Percentiles rank a stretch among this genome's conserved stretches.
phyloP scores from a whole-genome alignment of 1,140 invertebrate species.

The Drosophila melanogaster region Release_6_plus_ISO1_MT NC_004354.4:18636001-18636500 shows the following conservation, averaged over 20 bases:
- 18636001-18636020: conserved; percentile 39
- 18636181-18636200: conserved; percentile 69
- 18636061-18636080: conserved; percentile 11
- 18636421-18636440: not conserved
- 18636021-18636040: not conserved
- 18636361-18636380: not conserved
- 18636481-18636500: conserved; percentile 15
- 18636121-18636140: conserved; percentile 3
- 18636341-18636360: not conserved
- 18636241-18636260: conserved; percentile 12
- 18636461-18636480: not conserved
- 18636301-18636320: conserved; percentile 16
- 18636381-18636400: no score
- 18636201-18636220: conserved; percentile 39
- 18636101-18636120: conserved; percentile 13
- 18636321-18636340: conserved; percentile 10
- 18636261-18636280: conserved; percentile 1
- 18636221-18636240: no score
- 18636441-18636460: not conserved
- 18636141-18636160: conserved; percentile 42
- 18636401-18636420: not conserved
- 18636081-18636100: conserved; percentile 19
- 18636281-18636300: conserved; percentile 16
- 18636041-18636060: not conserved
- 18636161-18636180: conserved; percentile 72